These are phyloP conservation scores for Drosophila kurseongensis DNA, from an alignment of 1,140 invertebrate species.

Conservation along the genomic window DNA sequence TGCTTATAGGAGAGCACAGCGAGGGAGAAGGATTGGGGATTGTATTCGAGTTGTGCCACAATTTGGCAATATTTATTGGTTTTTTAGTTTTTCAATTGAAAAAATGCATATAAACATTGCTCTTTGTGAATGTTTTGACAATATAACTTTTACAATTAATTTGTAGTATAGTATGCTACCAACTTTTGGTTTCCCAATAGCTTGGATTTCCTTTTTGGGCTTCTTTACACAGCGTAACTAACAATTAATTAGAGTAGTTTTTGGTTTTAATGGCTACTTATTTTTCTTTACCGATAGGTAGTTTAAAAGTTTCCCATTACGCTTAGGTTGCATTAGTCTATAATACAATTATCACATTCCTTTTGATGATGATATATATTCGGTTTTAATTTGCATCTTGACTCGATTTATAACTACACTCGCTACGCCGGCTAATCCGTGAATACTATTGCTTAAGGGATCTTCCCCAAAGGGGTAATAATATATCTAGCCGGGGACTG, in stretches of 20 bases:
- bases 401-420: constrained; percentile 42
- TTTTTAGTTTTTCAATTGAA: constrained; percentile 25
- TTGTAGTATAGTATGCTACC: constrained; percentile 43
- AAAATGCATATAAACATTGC: constrained; percentile 70
- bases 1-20: constrained; percentile 53
- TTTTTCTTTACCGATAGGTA: constrained; percentile 22
- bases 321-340: constrained; percentile 77
- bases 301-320: constrained; percentile 59
- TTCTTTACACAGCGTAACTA: constrained; percentile 35
- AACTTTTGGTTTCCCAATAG: constrained; percentile 19
- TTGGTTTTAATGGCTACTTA: constrained; percentile 29
- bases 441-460: constrained; percentile 39
- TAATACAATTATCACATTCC: constrained; percentile 82
- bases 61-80: constrained; percentile 21
- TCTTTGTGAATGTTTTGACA: constrained; percentile 32
- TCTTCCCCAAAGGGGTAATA: constrained; percentile 10
- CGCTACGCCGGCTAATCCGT: constrained; percentile 33
- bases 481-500: constrained; percentile 21
- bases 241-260: constrained; percentile 29
- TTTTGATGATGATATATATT: constrained; percentile 82
- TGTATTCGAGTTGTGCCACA: constrained; percentile 34
- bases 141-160: constrained; percentile 37
- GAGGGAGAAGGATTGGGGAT: constrained; percentile 14
- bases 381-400: constrained; percentile 66
- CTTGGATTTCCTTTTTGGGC: no score